Evolutionary conservation across 1,140 invertebrate genomes (phyloP).

Genomic region (Ceratina australensis): DNA sequence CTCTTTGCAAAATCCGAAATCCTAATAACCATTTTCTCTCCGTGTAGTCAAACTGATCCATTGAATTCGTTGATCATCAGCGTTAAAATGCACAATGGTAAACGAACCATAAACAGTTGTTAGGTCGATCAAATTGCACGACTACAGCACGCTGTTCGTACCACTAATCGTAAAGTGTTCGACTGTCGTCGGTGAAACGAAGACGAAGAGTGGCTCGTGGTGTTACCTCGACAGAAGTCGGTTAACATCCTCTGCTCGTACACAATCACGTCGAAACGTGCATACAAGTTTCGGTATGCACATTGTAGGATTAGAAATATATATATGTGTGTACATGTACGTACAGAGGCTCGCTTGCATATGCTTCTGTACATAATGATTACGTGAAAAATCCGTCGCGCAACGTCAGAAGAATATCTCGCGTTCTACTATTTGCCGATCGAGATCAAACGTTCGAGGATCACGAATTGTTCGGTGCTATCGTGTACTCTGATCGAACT

Average conservation of each 20-base stretch:
- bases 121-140: background rate
- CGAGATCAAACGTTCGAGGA: background rate
- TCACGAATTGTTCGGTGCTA: background rate
- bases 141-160: background rate
- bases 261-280: slow-evolving; percentile 22
- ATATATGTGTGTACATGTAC: slow-evolving; percentile 11
- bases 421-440: slow-evolving; percentile 32
- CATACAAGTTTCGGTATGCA: slow-evolving; percentile 16
- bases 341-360: slow-evolving; percentile 34
- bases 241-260: slow-evolving; percentile 41
- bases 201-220: slow-evolving; percentile 29
- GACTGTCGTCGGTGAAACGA: slow-evolving; percentile 1
- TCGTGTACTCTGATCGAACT: background rate
- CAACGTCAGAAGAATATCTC: slow-evolving; percentile 45
- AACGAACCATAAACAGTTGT: background rate
- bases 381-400: slow-evolving; percentile 48
- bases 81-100: no score
- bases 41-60: background rate
- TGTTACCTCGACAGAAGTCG: slow-evolving; percentile 29
- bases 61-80: background rate
- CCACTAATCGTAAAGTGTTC: background rate
- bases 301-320: slow-evolving; percentile 40
- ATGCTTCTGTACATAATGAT: slow-evolving; percentile 49
- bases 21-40: background rate
- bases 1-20: background rate